phyloP scores from a whole-genome alignment of 2,797 vertebrate species.

The Sebastes dallii region DNA sequence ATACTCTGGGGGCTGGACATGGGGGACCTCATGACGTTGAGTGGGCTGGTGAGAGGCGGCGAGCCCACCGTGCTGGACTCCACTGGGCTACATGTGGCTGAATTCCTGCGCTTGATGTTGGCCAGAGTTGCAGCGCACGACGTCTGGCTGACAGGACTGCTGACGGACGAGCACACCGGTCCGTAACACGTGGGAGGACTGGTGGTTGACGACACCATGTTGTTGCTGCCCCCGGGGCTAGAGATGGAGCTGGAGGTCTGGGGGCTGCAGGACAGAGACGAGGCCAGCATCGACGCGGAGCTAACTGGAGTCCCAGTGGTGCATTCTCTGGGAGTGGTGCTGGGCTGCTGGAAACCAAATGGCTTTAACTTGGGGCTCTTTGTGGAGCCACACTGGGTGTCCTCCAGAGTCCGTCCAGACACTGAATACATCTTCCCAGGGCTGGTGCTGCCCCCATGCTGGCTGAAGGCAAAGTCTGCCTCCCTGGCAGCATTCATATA shows the following conservation, averaged over 20 bases:
- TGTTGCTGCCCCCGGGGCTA: constrained; percentile 91
- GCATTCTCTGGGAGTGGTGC: constrained; percentile 82
- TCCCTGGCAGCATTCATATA: constrained; percentile 98
- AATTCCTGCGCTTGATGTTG: constrained; percentile 87
- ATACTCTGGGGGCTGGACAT: constrained; percentile 95
- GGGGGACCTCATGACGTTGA: constrained; percentile 95
- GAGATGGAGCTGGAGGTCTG: constrained; percentile 89
- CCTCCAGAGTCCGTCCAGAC: constrained; percentile 87
- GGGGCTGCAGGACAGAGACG: constrained; percentile 87
- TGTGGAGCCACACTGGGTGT: constrained; percentile 72
- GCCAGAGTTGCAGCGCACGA: constrained; percentile 84
- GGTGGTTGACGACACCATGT: constrained; percentile 92
- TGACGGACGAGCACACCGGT: constrained; percentile 82
- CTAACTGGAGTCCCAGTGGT: constrained; percentile 82
- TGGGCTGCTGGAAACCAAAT: constrained; percentile 82
- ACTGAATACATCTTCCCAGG: constrained; percentile 89
- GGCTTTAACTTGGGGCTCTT: constrained; percentile 83
- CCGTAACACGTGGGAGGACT: constrained; percentile 89
- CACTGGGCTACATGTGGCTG: constrained; percentile 92
- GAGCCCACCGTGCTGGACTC: constrained; percentile 91
- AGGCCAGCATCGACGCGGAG: constrained; percentile 85
- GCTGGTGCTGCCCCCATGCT: constrained; percentile 85
- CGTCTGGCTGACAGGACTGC: constrained; percentile 89
- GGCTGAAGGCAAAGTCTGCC: constrained; percentile 90
- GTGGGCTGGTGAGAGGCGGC: constrained; percentile 93